phyloP scores from a whole-genome alignment of 2,113 vertebrate species.

The Aptenodytes patagonicus region DNA sequence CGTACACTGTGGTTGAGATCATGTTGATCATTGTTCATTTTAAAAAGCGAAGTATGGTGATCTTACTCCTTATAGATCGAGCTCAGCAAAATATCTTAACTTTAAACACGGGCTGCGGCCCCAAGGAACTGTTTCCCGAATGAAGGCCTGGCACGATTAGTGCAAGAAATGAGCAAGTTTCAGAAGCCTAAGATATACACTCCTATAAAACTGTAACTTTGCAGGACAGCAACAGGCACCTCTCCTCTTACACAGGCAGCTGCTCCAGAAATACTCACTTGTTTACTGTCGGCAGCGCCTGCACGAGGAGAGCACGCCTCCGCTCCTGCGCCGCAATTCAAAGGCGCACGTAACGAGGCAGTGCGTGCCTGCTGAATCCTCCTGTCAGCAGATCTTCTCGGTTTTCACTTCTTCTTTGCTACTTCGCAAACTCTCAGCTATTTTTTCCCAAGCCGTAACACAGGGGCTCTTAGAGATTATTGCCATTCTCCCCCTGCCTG shows the following conservation, averaged over 20 bases:
- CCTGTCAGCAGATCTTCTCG: slow-evolving; percentile 41
- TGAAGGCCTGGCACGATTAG: neutral
- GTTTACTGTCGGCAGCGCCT: neutral
- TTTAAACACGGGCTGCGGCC: fast-evolving
- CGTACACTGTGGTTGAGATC: neutral
- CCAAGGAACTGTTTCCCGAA: neutral
- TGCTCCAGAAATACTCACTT: slow-evolving; percentile 33
- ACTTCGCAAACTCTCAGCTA: slow-evolving; percentile 30
- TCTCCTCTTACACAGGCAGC: slow-evolving; percentile 34
- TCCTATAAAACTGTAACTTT: neutral
- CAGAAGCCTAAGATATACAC: fast-evolving
- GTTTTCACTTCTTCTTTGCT: slow-evolving; percentile 16
- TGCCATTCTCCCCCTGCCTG: slow-evolving; percentile 64
- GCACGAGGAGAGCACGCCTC: neutral
- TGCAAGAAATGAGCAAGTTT: neutral
- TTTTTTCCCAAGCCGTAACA: slow-evolving; percentile 13
- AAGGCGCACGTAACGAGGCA: neutral
- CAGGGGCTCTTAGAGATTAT: slow-evolving; percentile 22
- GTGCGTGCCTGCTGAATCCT: neutral
- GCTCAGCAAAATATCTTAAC: neutral
- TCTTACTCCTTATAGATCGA: neutral
- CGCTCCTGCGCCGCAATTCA: neutral
- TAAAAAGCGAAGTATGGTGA: neutral
- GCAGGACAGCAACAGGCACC: slow-evolving; percentile 8
- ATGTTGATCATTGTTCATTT: neutral